These are phyloP conservation scores for Hyalella azteca DNA, from an alignment of 2,888 invertebrate species.

Conservation along the genomic window DNA sequence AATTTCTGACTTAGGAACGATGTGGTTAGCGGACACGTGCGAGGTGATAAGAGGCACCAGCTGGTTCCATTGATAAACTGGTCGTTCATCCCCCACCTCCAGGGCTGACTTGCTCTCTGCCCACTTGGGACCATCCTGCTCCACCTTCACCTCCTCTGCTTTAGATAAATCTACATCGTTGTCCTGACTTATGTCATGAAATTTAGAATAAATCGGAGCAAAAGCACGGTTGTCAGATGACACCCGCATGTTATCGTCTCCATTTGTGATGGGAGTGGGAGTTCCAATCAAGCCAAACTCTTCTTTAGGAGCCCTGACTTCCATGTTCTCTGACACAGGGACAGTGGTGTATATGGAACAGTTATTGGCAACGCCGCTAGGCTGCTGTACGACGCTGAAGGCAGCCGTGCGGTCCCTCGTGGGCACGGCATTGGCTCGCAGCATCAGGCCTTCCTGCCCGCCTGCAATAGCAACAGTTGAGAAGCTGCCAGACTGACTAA, in stretches of 20 bases:
- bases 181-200: slow-evolving; percentile 25
- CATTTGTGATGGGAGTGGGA: slow-evolving; percentile 78
- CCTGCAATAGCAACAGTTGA: slow-evolving; percentile 15
- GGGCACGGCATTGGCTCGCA: slow-evolving; percentile 47
- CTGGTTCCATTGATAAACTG: slow-evolving; percentile 56
- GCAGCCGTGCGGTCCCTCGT: slow-evolving; percentile 38
- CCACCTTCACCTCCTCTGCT: neutral
- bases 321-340: neutral
- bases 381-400: neutral
- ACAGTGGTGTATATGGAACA: slow-evolving; percentile 60
- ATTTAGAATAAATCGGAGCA: slow-evolving; percentile 50
- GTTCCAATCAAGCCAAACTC: slow-evolving; percentile 65
- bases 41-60: slow-evolving; percentile 56
- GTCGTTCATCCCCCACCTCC: slow-evolving; percentile 42
- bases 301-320: slow-evolving; percentile 24
- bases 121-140: neutral
- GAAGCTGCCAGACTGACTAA: slow-evolving; percentile 38
- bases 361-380: neutral
- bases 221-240: slow-evolving; percentile 56
- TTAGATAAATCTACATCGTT: neutral
- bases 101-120: neutral
- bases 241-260: slow-evolving; percentile 38
- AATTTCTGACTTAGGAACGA: slow-evolving; percentile 37
- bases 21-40: neutral
- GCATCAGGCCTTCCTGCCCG: slow-evolving; percentile 48